Percentiles rank a stretch among this genome's conserved stretches.
Evolutionary conservation across 2,888 invertebrate species (phyloP).

Genomic region (Caenorhabditis sp.): DNA sequence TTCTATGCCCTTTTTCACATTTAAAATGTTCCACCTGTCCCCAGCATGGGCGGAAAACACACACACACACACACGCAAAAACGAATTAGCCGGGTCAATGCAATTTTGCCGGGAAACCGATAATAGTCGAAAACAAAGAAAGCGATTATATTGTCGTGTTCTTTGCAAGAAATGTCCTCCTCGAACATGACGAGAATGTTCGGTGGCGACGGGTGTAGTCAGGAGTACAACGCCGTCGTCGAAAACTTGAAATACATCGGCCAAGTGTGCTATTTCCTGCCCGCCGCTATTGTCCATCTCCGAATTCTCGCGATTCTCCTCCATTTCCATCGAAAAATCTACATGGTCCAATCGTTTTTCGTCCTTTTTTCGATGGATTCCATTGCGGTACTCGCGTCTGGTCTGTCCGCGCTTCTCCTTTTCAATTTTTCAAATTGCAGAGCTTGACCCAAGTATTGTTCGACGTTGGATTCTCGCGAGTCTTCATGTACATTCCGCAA

Average conservation of each 20-base stretch:
- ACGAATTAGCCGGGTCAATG: too few species aligned
- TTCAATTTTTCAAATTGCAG: constrained; percentile 22
- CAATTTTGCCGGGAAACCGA: too few species aligned
- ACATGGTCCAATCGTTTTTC: constrained; percentile 46
- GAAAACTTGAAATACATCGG: constrained; percentile 36
- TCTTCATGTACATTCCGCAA: constrained; percentile 39
- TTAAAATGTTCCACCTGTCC: not conserved
- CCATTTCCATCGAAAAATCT: constrained; percentile 17
- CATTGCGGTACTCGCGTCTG: constrained; percentile 34
- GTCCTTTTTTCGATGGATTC: constrained; percentile 38
- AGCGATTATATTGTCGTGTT: not conserved
- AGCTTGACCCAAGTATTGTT: constrained; percentile 26
- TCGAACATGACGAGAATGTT: constrained; percentile 12
- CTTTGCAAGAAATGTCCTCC: not conserved
- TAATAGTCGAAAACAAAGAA: too few species aligned
- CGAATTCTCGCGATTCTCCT: constrained; percentile 15
- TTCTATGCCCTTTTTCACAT: not conserved
- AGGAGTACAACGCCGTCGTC: not conserved
- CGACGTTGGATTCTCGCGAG: constrained; percentile 28
- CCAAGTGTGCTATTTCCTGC: constrained; percentile 37
- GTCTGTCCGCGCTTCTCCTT: too few species aligned
- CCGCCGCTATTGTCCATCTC: constrained; percentile 16
- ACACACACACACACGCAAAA: too few species aligned
- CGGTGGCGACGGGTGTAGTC: constrained; percentile 5
- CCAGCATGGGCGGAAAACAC: too few species aligned